Base-by-base conservation (phyloP, 2,888 invertebrate genomes). In the Stegana nigrithorax region DNA sequence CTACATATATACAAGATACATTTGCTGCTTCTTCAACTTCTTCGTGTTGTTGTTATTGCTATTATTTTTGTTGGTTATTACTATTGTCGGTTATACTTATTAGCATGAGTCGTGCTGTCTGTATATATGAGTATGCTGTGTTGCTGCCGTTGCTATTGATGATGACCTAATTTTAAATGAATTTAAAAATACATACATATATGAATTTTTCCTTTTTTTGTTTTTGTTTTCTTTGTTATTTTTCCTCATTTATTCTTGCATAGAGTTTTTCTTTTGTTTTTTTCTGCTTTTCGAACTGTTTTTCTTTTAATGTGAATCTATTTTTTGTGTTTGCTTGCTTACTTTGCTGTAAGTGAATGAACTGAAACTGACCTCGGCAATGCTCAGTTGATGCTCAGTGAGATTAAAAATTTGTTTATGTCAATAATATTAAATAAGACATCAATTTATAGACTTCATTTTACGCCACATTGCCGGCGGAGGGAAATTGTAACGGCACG, bases 91-190 rank as follows among this genome's bases (percentile, higher is more conserved):
- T n/a, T n/a, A n/a, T n/a, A n/a, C n/a, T n/a, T n/a, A n/a, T n/a
- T n/a, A n/a, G n/a, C 50, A 23, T 50, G n/a, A 25, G 23, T 27
- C 44, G 23, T 42, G 5, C 14, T 55, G 59, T 47, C 25, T 29
- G 32, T 44, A 47, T n/a, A n/a, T n/a, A n/a, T n/a, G n/a, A n/a
- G n/a, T n/a, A n/a, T n/a, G n/a, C n/a, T n/a, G n/a, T n/a, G n/a
- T n/a, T n/a, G n/a, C n/a, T n/a, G n/a, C n/a, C n/a, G n/a, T n/a
- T n/a, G 17, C n/a, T 5, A 39, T 14, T 55, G 53, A 32, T 55
- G 53, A 55, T 55, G 53, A 55, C 53, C 53, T 55, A 55, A 55
- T 55, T 55, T 55, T 10, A 55, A 55, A 55, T 55, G 36, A 55
- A 55, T 55, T 55, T 55, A 32, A 55, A 55, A 55, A 55, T 55